Base-by-base conservation (phyloP, 2,797 vertebrate species). In the Artibeus jamaicensis region DNA sequence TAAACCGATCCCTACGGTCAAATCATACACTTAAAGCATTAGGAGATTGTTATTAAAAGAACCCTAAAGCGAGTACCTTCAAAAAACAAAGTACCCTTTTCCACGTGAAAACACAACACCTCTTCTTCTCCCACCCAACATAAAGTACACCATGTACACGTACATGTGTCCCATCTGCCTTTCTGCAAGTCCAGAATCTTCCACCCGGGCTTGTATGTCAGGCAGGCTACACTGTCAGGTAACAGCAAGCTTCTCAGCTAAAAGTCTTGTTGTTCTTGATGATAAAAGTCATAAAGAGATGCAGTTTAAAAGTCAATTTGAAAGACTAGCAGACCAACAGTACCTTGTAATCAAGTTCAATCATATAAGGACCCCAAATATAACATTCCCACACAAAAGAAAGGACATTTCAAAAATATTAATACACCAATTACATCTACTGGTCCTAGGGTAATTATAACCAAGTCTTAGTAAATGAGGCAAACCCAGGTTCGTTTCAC, bases 1-100 rank as follows among this genome's bases (percentile, higher is more conserved):
- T 92, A 96, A 96, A 95, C 94, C 79, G 91, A 91, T 70, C 89
- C 42, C 93, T 95, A 92, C 53, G 88, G 92, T 92, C 94, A 93
- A 96, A 93, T 70, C 67, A 89, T 55, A 73, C 59, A 88, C 48
- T 89, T 94, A 96, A 96, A 97, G 62, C 86, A 88, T 93, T 78
- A 86, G 81, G 44, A 89, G 21, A 86, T 96, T 74, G 97, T 95
- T 94, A 96, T 67, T 95, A 82, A 96, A 93, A 74, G 91, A 96
- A 96, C 16, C 24, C 86, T 97, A 87, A 81, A 57, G 87, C 77
- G 88, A 97, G 96, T 57, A 90, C 68, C 89, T 95, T 94, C 78
- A 86, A 95, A 89, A 93, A 90, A 19, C 74, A 57, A 95, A 89
- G 86, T 44, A 86, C 91, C 87, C 74, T 93, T 95, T 96, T 91